Evolutionary conservation across 2,888 invertebrate genomes (phyloP), one percentile per base, ranked within the genome.

Genomic region (Conistra vaccinii): DNA sequence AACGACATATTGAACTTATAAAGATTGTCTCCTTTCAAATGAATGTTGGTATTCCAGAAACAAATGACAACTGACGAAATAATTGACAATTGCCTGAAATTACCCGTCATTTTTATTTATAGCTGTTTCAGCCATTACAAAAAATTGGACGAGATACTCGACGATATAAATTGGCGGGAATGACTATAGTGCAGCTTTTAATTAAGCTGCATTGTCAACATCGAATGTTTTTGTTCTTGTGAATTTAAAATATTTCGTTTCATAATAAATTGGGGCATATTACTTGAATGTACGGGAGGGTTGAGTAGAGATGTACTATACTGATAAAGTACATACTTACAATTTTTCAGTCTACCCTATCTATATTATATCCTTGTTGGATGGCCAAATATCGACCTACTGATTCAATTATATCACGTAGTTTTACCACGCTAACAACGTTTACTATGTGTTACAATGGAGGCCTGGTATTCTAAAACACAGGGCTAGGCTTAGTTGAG

Each of bases 131-230:
- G 51, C 79, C 79, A 78, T 83, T 63, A 68, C 78, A 42, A 63
- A 83, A 82, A 65, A 65, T 65, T 70, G 62, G 9, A 83, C 23
- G 81, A 68, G 57, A 48, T 32, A 68, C 69, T 55, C 42, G 35
- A 51, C 66, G 29, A 14, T 7, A 71, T 80, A 70, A 84, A 83
- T 83, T 80, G 60, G 68, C 68, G 57, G 72, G 73, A 84, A 80
- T 60, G 61, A 73, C 60, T 62, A 23, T 63, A 70, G 45, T 76
- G 73, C 48, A 71, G 71, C 70, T 63, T 60, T 74, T 81, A 83
- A 81, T 81, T 69, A 71, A 70, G 68, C 60, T 78, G 83, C 74
- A 78, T 20, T 70, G 74, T 83, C 67, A 67, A 60, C 53, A 58
- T 48, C 26, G 26, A 29, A 57, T 69, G 42, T 76, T 69, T 73